phyloP scores from a whole-genome alignment of 2,888 invertebrate species.

The Pammene aurita region DNA sequence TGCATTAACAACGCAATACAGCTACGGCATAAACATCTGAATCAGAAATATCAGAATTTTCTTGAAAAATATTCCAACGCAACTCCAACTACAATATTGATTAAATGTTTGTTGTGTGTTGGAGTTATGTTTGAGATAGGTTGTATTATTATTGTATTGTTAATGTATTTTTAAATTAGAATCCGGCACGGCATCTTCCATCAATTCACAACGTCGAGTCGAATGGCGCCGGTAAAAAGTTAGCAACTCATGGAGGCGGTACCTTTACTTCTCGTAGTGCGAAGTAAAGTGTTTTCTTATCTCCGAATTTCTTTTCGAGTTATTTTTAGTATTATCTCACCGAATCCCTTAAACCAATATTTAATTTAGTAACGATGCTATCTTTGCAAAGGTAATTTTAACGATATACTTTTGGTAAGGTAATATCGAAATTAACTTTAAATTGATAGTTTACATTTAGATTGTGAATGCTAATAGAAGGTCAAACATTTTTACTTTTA shows the following conservation, averaged over 20 bases:
- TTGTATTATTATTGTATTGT: no score
- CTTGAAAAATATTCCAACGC: no score
- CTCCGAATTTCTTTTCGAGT: slow-evolving; percentile 27
- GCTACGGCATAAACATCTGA: no score
- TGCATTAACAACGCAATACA: no score
- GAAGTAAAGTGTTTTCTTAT: slow-evolving; percentile 23
- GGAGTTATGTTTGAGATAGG: no score
- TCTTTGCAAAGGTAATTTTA: slow-evolving; percentile 15
- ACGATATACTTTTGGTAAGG: neutral
- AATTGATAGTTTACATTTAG: neutral
- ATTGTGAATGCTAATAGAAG: no score
- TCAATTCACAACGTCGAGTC: neutral
- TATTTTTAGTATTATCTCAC: slow-evolving; percentile 24
- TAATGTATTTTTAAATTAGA: no score
- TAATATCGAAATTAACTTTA: neutral
- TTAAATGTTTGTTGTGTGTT: no score
- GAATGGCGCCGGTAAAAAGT: neutral
- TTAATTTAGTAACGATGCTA: slow-evolving; percentile 25
- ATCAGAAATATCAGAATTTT: no score
- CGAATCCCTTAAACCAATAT: slow-evolving; percentile 31
- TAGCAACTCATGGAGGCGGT: neutral
- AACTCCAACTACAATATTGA: no score
- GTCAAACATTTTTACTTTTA: no score
- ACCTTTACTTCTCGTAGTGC: neutral
- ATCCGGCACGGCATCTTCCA: no score